These are phyloP conservation scores for Rutpela maculata DNA, from an alignment of 2,888 invertebrate species.

Conservation along the genomic window DNA sequence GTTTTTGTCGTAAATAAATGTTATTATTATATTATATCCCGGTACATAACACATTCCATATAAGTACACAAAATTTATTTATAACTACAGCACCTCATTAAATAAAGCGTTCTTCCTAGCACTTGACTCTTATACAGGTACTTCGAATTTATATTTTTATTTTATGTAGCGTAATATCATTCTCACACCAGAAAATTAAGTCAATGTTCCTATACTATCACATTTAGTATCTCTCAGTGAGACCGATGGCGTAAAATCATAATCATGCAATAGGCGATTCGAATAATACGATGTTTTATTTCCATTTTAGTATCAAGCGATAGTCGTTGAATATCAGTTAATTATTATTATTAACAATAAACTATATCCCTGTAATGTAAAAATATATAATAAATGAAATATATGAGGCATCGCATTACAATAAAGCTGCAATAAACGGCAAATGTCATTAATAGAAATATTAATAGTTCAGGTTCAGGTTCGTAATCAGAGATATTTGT, in stretches of 20 bases:
- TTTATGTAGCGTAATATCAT: background rate
- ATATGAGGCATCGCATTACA: constrained; percentile 66
- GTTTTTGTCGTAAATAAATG: background rate
- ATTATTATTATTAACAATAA: constrained; percentile 29
- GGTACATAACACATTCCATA: background rate
- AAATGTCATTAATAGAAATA: constrained; percentile 59
- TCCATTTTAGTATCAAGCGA: background rate
- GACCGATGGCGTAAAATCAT: background rate
- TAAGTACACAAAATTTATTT: background rate
- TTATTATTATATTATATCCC: background rate
- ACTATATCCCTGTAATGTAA: constrained; percentile 9
- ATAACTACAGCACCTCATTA: background rate
- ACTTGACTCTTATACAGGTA: background rate
- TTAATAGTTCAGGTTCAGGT: constrained; percentile 59
- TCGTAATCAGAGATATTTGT: constrained; percentile 63
- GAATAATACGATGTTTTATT: constrained; percentile 18
- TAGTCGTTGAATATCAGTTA: constrained; percentile 16
- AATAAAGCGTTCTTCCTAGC: background rate
- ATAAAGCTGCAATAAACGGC: constrained; percentile 63
- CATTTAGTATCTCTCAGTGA: background rate
- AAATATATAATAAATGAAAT: constrained; percentile 50
- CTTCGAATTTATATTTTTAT: constrained; percentile 1
- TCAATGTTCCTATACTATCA: background rate
- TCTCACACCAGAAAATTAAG: background rate
- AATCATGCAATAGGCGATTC: background rate